Evolutionary conservation across 2,113 vertebrate species (phyloP).

Genomic region (Heteronetta atricapilla): DNA sequence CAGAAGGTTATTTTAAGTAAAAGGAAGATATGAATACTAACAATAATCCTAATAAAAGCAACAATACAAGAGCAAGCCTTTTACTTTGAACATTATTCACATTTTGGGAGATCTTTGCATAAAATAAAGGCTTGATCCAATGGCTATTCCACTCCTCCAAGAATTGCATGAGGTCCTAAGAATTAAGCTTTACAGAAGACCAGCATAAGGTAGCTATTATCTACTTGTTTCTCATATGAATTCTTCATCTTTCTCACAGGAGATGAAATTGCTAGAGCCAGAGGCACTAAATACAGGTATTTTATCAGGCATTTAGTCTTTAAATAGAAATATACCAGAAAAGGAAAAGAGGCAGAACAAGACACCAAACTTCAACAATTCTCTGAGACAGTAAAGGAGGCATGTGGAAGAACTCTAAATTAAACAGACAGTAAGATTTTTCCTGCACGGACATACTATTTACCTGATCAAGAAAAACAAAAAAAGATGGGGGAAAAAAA

Average conservation of each 20-base stretch:
- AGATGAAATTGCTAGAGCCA: background rate
- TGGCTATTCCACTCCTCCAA: background rate
- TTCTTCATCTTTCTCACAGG: background rate
- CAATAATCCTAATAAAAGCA: background rate
- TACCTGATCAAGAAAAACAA: slow-evolving; percentile 1
- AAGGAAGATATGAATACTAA: background rate
- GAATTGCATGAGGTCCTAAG: background rate
- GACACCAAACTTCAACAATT: background rate
- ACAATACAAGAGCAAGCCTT: background rate
- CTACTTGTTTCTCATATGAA: background rate
- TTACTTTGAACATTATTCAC: background rate
- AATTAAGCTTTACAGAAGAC: background rate
- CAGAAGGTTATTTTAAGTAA: background rate
- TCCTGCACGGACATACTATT: background rate
- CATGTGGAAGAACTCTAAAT: background rate
- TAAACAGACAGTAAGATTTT: background rate
- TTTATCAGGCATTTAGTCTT: background rate
- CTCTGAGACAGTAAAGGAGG: background rate
- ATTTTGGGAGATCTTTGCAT: background rate
- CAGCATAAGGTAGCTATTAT: rapidly evolving
- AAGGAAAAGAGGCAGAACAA: slow-evolving; percentile 21
- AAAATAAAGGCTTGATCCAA: background rate
- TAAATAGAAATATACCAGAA: slow-evolving; percentile 23
- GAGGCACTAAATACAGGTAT: background rate
- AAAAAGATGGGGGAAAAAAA: background rate